These are phyloP conservation scores for Gymnogyps californianus DNA, from an alignment of 2,113 vertebrate genomes.

Conservation along the genomic window DNA sequence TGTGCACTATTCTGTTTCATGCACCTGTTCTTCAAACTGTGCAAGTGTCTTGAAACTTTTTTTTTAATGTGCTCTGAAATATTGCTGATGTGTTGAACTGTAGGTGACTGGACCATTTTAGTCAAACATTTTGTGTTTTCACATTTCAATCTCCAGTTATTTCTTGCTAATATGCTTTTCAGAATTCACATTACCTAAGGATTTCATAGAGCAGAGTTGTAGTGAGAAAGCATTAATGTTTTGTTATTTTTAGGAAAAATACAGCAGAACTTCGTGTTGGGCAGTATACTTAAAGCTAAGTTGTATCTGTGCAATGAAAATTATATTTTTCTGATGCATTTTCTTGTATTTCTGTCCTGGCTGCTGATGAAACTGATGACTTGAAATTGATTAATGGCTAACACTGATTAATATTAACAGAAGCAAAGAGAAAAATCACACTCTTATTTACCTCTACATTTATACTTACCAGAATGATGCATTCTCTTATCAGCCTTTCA, in stretches of 20 bases:
- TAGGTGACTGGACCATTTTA: neutral
- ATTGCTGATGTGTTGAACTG: neutral
- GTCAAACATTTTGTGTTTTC: neutral
- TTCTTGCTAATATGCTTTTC: neutral
- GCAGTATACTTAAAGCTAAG: neutral
- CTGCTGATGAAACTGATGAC: neutral
- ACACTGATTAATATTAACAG: neutral
- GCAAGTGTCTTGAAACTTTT: neutral
- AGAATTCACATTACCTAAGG: neutral
- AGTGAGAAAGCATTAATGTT: neutral
- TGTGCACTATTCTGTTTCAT: neutral
- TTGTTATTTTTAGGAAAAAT: neutral
- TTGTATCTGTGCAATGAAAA: neutral
- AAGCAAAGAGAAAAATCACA: neutral
- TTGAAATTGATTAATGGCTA: neutral
- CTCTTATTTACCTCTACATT: neutral
- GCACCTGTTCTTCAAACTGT: conserved; percentile 9
- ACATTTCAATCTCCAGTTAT: fast-evolving
- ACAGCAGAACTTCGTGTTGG: neutral
- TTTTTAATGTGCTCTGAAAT: neutral
- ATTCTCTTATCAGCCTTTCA: neutral
- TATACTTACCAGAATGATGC: neutral
- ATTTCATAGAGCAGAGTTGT: neutral
- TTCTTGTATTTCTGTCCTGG: neutral
- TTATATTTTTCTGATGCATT: neutral